Conservation (phyloP, 2,113 vertebrate species). For the Eptatretus burgeri region DNA sequence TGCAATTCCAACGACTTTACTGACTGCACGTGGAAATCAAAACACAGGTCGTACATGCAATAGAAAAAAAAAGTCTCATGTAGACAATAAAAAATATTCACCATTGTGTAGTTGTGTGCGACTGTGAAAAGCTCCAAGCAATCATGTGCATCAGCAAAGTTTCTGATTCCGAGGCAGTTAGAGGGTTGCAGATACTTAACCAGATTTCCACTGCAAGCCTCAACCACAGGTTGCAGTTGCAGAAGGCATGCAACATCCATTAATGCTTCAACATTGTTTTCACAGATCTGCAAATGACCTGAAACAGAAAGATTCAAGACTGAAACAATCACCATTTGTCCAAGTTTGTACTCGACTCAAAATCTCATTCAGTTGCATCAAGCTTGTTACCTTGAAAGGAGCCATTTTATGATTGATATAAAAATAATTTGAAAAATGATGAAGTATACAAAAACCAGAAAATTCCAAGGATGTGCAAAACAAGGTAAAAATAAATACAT, state of each 20-base stretch:
- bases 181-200: slow-evolving; percentile 94
- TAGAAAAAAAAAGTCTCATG: too few species aligned
- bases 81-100: too few species aligned
- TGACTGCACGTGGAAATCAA: too few species aligned
- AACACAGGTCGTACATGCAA: too few species aligned
- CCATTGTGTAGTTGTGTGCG: slow-evolving; percentile 88
- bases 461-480: too few species aligned
- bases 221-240: slow-evolving; percentile 68
- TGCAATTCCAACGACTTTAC: too few species aligned
- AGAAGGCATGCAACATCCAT: slow-evolving; percentile 75
- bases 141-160: slow-evolving; percentile 76
- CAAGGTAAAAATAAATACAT: too few species aligned
- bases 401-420: too few species aligned
- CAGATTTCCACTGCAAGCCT: slow-evolving; percentile 79
- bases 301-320: slow-evolving; percentile 11
- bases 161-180: slow-evolving; percentile 86
- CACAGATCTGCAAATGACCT: slow-evolving; percentile 77
- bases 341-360: neutral
- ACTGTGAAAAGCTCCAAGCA: slow-evolving; percentile 74
- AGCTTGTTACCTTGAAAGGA: too few species aligned
- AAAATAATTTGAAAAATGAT: too few species aligned
- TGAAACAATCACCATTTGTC: neutral
- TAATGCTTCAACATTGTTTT: slow-evolving; percentile 81
- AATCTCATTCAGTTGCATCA: too few species aligned
- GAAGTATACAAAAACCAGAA: too few species aligned